Percentiles rank a stretch among this genome's conserved stretches.
Conservation (phyloP, 2,113 vertebrate genomes). For the Todiramphus chloris region DNA sequence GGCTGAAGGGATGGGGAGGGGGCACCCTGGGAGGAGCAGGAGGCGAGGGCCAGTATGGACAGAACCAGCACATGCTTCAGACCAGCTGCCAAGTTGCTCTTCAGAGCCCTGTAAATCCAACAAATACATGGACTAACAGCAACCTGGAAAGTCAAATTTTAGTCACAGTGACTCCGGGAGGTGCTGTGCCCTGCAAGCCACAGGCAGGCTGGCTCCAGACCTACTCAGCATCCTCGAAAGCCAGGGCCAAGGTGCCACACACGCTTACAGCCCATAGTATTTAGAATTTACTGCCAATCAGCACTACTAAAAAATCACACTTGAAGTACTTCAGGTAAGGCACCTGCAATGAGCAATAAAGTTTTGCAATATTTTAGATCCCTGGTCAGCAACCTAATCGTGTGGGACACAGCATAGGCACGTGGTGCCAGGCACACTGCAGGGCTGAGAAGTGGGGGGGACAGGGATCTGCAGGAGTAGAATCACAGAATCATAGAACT, state of each 20-base stretch:
- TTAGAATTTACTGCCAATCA: neutral
- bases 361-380: neutral
- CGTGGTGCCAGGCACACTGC: neutral
- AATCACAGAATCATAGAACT: neutral
- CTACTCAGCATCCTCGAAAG: neutral
- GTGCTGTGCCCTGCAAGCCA: neutral
- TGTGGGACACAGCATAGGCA: accelerated
- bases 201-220: neutral
- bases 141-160: neutral
- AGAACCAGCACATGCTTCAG: neutral
- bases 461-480: neutral
- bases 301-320: neutral
- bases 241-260: neutral
- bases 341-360: accelerated
- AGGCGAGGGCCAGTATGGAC: neutral
- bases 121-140: accelerated
- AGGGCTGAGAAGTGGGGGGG: neutral
- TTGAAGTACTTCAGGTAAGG: neutral
- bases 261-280: neutral
- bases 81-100: neutral
- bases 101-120: neutral
- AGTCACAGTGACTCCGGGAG: neutral
- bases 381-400: neutral
- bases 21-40: neutral
- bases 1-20: accelerated